These are phyloP conservation scores for Hemicentrotus pulcherrimus DNA, from an alignment of 35 echinoderm and acorn worm species.

Conservation along the genomic window DNA sequence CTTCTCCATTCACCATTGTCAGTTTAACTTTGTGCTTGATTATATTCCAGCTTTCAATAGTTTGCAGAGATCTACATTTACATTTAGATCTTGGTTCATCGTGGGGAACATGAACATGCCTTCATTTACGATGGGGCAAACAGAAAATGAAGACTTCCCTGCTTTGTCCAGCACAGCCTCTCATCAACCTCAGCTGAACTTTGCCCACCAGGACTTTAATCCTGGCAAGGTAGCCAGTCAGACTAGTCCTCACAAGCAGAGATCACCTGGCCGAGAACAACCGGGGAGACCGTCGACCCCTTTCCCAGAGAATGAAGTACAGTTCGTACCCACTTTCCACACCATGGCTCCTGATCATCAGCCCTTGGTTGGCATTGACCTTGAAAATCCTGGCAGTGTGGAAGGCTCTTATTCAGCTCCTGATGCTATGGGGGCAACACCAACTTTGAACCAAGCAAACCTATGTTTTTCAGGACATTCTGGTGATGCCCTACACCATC, in stretches of 20 bases:
- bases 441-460: neutral
- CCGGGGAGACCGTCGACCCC: constrained; percentile 33
- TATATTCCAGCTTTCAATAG: neutral
- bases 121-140: constrained; percentile 25
- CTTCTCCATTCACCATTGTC: too few species aligned
- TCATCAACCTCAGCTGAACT: neutral
- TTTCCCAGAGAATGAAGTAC: constrained; percentile 45
- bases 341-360: neutral
- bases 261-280: neutral
- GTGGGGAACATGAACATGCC: neutral
- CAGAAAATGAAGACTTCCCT: constrained; percentile 22
- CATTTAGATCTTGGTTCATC: neutral
- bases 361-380: neutral
- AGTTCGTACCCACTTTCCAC: neutral
- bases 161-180: neutral
- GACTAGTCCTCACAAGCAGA: neutral
- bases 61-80: neutral
- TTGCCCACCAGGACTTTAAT: neutral
- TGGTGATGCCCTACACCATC: neutral
- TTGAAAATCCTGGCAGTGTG: neutral
- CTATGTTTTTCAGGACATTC: too few species aligned
- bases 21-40: neutral
- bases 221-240: neutral
- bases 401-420: neutral
- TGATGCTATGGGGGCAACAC: neutral